phyloP scores from a whole-genome alignment of 2,797 vertebrate species.

The Lophius americanus region DNA sequence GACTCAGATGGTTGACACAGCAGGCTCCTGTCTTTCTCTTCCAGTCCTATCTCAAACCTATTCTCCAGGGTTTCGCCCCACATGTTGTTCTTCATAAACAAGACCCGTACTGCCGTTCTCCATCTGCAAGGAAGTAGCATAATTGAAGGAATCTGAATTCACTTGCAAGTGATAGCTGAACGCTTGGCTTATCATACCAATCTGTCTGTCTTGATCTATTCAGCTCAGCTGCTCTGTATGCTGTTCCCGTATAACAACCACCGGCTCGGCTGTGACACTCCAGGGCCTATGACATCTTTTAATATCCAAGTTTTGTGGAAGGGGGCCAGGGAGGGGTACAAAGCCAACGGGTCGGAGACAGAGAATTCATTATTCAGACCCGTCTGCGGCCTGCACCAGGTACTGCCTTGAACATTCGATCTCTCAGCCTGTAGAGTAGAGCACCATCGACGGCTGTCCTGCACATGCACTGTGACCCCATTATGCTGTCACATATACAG shows the following conservation, averaged over 20 bases:
- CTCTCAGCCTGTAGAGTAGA: conserved; percentile 69
- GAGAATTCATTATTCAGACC: conserved; percentile 76
- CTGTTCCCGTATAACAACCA: conserved; percentile 39
- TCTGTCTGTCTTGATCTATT: conserved; percentile 52
- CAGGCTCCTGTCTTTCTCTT: conserved; percentile 1
- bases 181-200: conserved; percentile 38
- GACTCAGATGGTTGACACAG: conserved; percentile 1
- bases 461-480: conserved; percentile 72
- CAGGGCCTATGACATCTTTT: conserved; percentile 80
- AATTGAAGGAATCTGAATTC: conserved; percentile 59
- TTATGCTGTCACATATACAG: conserved; percentile 71
- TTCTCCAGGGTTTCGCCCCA: conserved; percentile 14
- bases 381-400: conserved; percentile 50
- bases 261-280: conserved; percentile 80
- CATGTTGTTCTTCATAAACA: conserved; percentile 30
- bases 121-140: conserved; percentile 20
- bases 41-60: background rate
- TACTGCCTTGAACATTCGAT: conserved; percentile 61
- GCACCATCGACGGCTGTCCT: conserved; percentile 51
- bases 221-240: conserved; percentile 18
- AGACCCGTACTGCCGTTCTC: conserved; percentile 33
- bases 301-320: conserved; percentile 84
- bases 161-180: conserved; percentile 28
- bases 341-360: conserved; percentile 67
- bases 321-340: conserved; percentile 58